Base-by-base conservation (phyloP, 1,140 invertebrate genomes). In the Diorhabda sublineata region DNA sequence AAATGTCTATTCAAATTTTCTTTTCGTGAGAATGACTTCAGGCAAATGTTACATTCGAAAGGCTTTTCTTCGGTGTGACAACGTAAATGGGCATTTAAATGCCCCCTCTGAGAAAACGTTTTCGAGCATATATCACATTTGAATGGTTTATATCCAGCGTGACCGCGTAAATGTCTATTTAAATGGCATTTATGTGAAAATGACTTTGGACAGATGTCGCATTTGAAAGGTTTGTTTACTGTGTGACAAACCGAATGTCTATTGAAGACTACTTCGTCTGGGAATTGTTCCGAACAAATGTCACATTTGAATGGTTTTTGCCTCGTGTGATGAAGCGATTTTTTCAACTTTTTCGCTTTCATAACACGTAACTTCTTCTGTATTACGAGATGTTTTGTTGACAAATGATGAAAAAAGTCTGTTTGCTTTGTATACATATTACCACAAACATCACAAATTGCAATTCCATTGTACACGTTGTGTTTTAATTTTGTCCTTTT, bases 1-100 rank as follows among this genome's bases (percentile, higher is more conserved):
- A 61, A 3, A 8, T 43, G 42, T 6, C 2, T 43, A 6, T 52
- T 2, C 2, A 83, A 41, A 41, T 42, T 41, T 61, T 11, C 9
- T 8, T 61, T 61, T 41, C 26, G 7, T 43, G 4, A 26, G 42
- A 61, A 43, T 8, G n/a, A 41, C 8, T 61, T 42, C 4, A 3
- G 6, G 42, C 59, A 61, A 61, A 26, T 5, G 4, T 43, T 42
- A 2, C 59, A 61, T 42, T 61, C 41, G 9, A 42, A 9, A 61
- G 41, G 42, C 3, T 61, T 43, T 61, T 41, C 42, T 8, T 41
- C 59, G 3, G 26, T 41, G 42, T 43, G 59, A 7, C 9, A 42
- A 6, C 42, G 26, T 41, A 61, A 41, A 43, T 61, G 59, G 8
- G 26, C 42, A 2, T n/a, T 61, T 2, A 61, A 42, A 42, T 5